Percentiles rank a stretch among this genome's conserved stretches.
phyloP scores from a whole-genome alignment of 2,888 invertebrate species.

The Monoplex corrugatus region DNA sequence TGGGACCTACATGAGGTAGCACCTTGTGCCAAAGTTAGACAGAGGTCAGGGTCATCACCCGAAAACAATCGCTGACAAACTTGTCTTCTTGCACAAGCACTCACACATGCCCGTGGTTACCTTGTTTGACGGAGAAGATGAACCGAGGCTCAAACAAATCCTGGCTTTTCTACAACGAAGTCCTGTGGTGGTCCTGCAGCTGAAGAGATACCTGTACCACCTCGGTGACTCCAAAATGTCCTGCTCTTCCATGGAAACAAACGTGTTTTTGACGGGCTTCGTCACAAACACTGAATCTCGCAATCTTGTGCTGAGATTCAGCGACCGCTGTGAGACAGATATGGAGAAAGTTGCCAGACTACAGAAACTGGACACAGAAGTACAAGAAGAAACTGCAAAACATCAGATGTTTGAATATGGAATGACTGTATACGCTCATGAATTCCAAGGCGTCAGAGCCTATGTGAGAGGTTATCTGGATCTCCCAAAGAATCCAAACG shows the following conservation, averaged over 20 bases:
- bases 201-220: constrained; percentile 59
- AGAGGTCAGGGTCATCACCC: constrained; percentile 51
- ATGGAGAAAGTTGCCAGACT: constrained; percentile 21
- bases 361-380: constrained; percentile 1
- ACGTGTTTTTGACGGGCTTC: constrained; percentile 55
- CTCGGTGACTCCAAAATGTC: not conserved
- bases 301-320: constrained; percentile 55
- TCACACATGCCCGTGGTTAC: constrained; percentile 60
- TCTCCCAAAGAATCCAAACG: constrained; percentile 46
- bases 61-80: constrained; percentile 53
- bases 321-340: constrained; percentile 53
- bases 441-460: constrained; percentile 60
- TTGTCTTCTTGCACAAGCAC: constrained; percentile 58
- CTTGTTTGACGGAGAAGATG: constrained; percentile 66
- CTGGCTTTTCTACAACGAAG: constrained; percentile 48
- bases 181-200: constrained; percentile 57
- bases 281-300: constrained; percentile 58
- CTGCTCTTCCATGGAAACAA: not conserved
- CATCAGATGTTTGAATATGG: constrained; percentile 62
- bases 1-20: constrained; percentile 61
- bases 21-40: constrained; percentile 64
- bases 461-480: constrained; percentile 61
- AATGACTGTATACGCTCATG: constrained; percentile 58
- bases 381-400: constrained; percentile 3
- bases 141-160: constrained; percentile 58